These are phyloP conservation scores for Canis aureus DNA, from an alignment of 2,113 vertebrate genomes.

Conservation along the genomic window DNA sequence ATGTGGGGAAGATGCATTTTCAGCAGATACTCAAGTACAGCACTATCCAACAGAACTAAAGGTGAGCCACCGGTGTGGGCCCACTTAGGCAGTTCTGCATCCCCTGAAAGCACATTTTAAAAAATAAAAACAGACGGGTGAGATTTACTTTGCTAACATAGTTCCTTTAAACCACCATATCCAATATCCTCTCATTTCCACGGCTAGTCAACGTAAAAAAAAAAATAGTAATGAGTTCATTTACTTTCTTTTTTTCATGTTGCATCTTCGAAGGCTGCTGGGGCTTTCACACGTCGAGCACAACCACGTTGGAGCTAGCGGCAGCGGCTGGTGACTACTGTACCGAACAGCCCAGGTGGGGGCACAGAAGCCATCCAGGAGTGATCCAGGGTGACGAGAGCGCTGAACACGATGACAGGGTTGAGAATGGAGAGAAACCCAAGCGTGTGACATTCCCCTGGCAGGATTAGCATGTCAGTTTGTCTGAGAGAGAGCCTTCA, in stretches of 20 bases:
- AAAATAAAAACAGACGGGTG: background rate
- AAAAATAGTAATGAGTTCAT: background rate
- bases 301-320: too few relatives aligned
- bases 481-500: slow-evolving; percentile 50
- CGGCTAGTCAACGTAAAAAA: background rate
- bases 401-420: slow-evolving; percentile 9
- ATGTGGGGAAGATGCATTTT: background rate
- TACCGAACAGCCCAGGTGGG: background rate
- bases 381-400: background rate
- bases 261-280: background rate
- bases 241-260: background rate
- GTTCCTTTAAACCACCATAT: slow-evolving; percentile 7
- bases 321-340: background rate
- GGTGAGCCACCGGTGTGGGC: background rate
- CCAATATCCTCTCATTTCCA: background rate
- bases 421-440: slow-evolving; percentile 33
- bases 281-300: background rate
- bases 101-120: slow-evolving; percentile 47
- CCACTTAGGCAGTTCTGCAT: background rate
- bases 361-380: background rate
- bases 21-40: background rate
- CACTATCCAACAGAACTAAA: background rate
- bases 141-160: background rate
- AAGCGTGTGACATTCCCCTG: slow-evolving; percentile 53
- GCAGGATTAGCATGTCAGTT: slow-evolving; percentile 66